These are phyloP conservation scores for Empis livida DNA, from an alignment of 2,888 invertebrate species.

Conservation along the genomic window DNA sequence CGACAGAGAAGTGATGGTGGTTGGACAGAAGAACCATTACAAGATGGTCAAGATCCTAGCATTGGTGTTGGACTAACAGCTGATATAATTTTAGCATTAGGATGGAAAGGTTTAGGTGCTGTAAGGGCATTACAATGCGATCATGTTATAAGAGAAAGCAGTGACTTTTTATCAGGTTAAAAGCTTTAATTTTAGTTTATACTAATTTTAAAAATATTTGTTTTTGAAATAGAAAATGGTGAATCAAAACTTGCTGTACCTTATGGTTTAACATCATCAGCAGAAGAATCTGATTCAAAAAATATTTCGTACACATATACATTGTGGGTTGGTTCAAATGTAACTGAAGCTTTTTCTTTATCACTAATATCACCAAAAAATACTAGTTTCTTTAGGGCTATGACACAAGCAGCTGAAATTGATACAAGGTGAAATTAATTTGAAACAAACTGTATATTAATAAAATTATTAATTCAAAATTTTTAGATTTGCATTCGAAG, in stretches of 20 bases:
- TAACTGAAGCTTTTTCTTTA: conserved; percentile 67
- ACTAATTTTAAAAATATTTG: neutral
- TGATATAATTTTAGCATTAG: conserved; percentile 65
- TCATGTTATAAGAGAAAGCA: conserved; percentile 36
- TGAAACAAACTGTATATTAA: too few relatives aligned
- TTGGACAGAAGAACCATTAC: conserved; percentile 48
- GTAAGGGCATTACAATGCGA: conserved; percentile 43
- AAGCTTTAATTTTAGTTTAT: neutral
- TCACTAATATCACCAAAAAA: conserved; percentile 60
- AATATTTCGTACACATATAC: conserved; percentile 75
- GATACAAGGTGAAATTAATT: conserved; percentile 51
- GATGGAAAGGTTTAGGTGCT: conserved; percentile 56
- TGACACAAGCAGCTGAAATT: conserved; percentile 73
- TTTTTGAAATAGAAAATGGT: conserved; percentile 28
- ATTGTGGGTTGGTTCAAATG: conserved; percentile 77
- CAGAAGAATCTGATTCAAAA: conserved; percentile 33
- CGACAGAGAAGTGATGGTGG: conserved; percentile 67
- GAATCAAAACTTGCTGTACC: conserved; percentile 35
- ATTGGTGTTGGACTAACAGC: conserved; percentile 59
- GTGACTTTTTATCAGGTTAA: conserved; percentile 30
- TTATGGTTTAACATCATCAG: conserved; percentile 32
- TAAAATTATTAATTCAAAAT: neutral
- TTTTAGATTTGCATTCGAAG: conserved; percentile 52
- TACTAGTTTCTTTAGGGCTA: conserved; percentile 55
- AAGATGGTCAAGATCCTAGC: conserved; percentile 36